Base-by-base conservation (phyloP, 2,888 invertebrate genomes). In the Perizoma flavofasciatum region DNA sequence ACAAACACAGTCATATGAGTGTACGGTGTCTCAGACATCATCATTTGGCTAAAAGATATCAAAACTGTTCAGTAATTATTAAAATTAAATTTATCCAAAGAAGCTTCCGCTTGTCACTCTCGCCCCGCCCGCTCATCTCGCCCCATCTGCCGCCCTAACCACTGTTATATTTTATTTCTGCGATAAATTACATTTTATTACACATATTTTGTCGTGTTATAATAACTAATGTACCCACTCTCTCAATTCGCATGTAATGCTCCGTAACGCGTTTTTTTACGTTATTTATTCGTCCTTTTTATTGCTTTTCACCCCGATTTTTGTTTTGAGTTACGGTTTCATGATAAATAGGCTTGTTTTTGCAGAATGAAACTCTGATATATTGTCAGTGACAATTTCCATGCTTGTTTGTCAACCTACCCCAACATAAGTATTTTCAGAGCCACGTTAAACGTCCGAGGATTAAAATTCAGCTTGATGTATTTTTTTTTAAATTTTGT, bases 121-220 rank as follows among this genome's bases (percentile, higher is more conserved):
- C 41, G 33, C 81, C 78, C 22, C 70, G 11, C 63, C 39, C 64
- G 56, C 60, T 47, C 74, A 69, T 73, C 79, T 81, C 83, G 86
- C 88, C 89, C 89, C 90, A 89, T 90, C 90, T 90, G 91, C 91
- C 89, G 78, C 88, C 86, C 90, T 87, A 89, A 89, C 91, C 90
- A 82, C 89, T 85, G 88, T 89, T 89, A 91, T 91, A 91, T 92
- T 92, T 92, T 92, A 92, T 92, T 92, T 92, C 86, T 74, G 79
- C 86, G 80, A 92, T 92, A 92, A 92, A 92, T 92, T 85, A 89
- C 86, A 72, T 92, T 92, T 92, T 92, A 92, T 92, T 92, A 89
- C 92, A 92, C 91, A 92, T 92, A 92, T 92, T 92, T 92, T 92
- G 92, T 92, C 90, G 92, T 91, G 92, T 90, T 92, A 92, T 92